Conservation (phyloP, 2,888 invertebrate species). For the Drosophila prolongata region DNA sequence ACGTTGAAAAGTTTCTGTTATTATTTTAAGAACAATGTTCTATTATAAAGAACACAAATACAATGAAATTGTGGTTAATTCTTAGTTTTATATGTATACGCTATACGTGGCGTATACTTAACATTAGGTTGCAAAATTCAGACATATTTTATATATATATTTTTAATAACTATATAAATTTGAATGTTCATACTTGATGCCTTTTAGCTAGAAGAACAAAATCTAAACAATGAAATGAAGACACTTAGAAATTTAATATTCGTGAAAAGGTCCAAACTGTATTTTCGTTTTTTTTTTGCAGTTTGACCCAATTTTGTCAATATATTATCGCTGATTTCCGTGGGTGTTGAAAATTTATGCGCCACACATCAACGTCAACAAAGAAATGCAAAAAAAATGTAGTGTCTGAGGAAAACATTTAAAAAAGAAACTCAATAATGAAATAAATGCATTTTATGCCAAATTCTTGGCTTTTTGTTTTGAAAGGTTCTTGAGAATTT, state of each 20-base stretch:
- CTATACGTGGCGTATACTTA: too few species aligned
- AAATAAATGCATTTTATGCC: constrained; percentile 68
- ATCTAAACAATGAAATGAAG: background rate
- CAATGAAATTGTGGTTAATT: too few species aligned
- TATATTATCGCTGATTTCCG: constrained; percentile 48
- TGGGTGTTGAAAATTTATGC: constrained; percentile 62
- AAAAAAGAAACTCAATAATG: constrained; percentile 23
- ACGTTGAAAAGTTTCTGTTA: background rate
- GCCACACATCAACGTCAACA: constrained; percentile 70
- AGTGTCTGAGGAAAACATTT: constrained; percentile 21
- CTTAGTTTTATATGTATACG: too few species aligned
- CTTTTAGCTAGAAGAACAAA: background rate
- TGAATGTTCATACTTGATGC: too few species aligned
- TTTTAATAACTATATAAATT: too few species aligned
- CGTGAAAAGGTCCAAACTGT: background rate
- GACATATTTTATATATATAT: too few species aligned
- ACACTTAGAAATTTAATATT: constrained; percentile 5
- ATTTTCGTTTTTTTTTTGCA: constrained; percentile 37
- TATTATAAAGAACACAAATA: too few species aligned
- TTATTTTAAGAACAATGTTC: background rate
- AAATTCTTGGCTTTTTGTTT: constrained; percentile 55
- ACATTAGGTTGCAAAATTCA: too few species aligned
- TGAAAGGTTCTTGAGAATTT: constrained; percentile 23
- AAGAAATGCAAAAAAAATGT: constrained; percentile 64
- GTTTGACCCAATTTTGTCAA: constrained; percentile 71